Base-by-base conservation (phyloP, 2,888 invertebrate species). In the Oscheius sp. region DNA sequence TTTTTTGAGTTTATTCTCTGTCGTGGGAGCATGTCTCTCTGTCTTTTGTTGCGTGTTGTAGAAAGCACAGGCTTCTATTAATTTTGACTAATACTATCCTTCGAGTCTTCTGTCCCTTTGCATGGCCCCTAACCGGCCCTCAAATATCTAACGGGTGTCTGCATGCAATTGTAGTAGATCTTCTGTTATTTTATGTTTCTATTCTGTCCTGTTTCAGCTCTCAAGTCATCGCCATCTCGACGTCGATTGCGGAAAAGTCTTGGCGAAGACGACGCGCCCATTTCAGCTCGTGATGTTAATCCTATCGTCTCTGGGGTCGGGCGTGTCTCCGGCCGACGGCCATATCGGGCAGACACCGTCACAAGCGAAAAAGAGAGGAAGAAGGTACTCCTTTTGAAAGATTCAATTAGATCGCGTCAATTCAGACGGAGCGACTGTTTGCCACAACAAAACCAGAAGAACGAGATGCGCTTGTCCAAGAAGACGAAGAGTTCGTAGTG, bases 171-270 rank as follows among this genome's bases (percentile, higher is more conserved):
- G 64, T 59, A 7, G 46, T 12, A 7, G n/a, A n/a, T 18, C 29
- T 29, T 13, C 29, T 3, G 25, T 59, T 43, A 43, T 56, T n/a
- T 29, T 69, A 41, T 21, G 69, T 58, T 45, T 7, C n/a, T 27
- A 43, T 25, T 25, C 29, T 21, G 46, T 23, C 6, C 23, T 72
- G 5, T 84, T 85, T 77, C 76, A 85, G 85, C 85, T 12, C 69
- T 85, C 52, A 84, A 83, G 76, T 79, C 80, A 53, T 83, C 83
- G 27, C 85, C 85, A 16, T 83, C 82, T 18, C 77, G 83, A 45
- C 76, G 80, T 49, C 71, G 82, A 23, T 21, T 68, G 63, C 29
- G 78, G 25, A 72, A 73, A 43, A 76, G 76, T 27, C 29, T 74
- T 25, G 76, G 76, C 29, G 77, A 76, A n/a, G 77, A 76, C n/a